These are phyloP conservation scores for Lepidothrix coronata DNA, from an alignment of 2,113 vertebrate genomes.

Conservation along the genomic window DNA sequence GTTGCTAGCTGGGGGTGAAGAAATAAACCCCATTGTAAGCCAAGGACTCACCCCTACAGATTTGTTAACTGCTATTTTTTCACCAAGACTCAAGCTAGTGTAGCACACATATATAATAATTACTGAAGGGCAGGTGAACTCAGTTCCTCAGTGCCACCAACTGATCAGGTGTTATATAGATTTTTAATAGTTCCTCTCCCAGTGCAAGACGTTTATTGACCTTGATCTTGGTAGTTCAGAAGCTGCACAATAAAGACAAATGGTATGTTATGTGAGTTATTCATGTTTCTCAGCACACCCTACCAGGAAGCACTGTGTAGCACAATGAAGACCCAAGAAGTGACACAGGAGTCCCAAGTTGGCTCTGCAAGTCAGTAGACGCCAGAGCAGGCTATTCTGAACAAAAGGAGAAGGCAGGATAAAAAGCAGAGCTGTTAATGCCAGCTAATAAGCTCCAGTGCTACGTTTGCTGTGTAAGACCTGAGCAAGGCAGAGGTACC, in stretches of 20 bases:
- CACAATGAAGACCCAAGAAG: not conserved
- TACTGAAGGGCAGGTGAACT: not conserved
- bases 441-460: not conserved
- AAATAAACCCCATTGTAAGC: not conserved
- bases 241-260: not conserved
- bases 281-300: not conserved
- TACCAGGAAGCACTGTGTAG: not conserved
- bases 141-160: not conserved
- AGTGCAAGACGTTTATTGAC: not conserved
- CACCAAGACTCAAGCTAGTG: not conserved
- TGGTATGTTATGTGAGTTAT: not conserved
- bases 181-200: not conserved
- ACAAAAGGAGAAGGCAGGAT: not conserved
- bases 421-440: slow-evolving; percentile 20
- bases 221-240: not conserved
- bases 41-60: not conserved
- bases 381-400: not conserved
- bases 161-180: not conserved
- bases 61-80: not conserved
- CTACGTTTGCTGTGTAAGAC: accelerated
- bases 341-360: not conserved
- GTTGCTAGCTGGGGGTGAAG: not conserved
- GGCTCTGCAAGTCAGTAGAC: not conserved
- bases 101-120: accelerated
- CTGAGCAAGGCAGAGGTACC: not conserved